Base-by-base conservation (phyloP, 1,140 invertebrate species). In the Drosophila takahashii region DNA sequence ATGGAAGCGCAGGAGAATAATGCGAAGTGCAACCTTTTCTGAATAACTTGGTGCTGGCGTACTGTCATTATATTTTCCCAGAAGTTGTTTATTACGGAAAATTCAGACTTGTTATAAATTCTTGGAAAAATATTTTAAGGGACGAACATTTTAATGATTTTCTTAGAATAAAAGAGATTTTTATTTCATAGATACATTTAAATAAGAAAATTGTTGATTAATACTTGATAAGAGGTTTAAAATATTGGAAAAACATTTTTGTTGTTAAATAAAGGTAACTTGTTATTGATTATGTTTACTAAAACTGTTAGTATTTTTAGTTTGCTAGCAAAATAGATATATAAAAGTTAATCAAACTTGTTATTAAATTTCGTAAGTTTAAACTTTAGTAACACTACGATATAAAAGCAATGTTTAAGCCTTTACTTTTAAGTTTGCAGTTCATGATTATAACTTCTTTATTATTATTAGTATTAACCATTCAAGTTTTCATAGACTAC, bases 1-100 rank as follows among this genome's bases (percentile, higher is more conserved):
- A 69, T 69, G 34, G 50, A 52, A 70, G 50, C 64, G 26, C 42
- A 48, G 64, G 18, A 56, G 41, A 69, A 69, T 70, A 70, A 69
- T 69, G 50, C 50, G 10, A 67, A 51, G 64, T 64, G 64, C 58
- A 62, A 42, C 36, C 64, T 64, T 51, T 42, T 64, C 45, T 42
- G 58, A 34, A 70, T 47, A 70, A 70, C 62, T 39, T 67, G 50
- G 18, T 29, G 50, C 34, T 34, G 36, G 41, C 56, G 9, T 11
- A 39, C 32, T 36, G 41, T 36, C 39, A 36, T 16, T 16, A 27
- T 45, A 36, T n/a, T 36, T 22, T 11, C 16, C 10, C 1, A 13
- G 41, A 27, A 58, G 34, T 16, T 52, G 29, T 27, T 60, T 22
- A 53, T 53, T 27, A 26, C 29, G 29, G 29, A 32, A 7, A 18